These are phyloP conservation scores for Stegostoma tigrinum DNA, from an alignment of 2,113 vertebrate species.

Conservation along the genomic window DNA sequence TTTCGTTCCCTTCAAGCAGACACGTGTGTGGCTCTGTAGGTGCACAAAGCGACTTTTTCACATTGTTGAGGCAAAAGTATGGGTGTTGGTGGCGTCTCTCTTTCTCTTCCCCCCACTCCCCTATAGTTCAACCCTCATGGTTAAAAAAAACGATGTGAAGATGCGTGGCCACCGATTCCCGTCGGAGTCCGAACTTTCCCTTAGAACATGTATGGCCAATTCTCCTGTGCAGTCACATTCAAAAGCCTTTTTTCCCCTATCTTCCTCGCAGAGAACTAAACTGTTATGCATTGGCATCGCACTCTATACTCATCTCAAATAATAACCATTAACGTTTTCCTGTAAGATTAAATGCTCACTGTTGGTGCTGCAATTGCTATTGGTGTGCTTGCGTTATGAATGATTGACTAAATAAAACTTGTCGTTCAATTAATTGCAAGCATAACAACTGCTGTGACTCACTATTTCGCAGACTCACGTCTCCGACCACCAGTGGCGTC, in stretches of 20 bases:
- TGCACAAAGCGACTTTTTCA: background rate
- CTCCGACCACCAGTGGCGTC: background rate
- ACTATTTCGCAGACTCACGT: background rate
- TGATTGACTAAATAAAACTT: slow-evolving; percentile 24
- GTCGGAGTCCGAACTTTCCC: background rate
- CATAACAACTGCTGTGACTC: background rate
- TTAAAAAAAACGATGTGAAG: no score
- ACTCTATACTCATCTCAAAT: background rate
- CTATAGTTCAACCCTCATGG: background rate
- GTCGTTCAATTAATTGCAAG: background rate
- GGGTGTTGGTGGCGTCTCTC: no score
- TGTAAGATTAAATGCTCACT: background rate
- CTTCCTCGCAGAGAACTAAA: background rate
- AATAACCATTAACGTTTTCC: slow-evolving; percentile 17
- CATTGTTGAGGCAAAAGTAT: background rate
- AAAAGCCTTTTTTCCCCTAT: no score
- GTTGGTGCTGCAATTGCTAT: background rate
- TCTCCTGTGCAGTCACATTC: background rate
- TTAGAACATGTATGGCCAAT: background rate
- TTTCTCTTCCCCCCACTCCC: no score
- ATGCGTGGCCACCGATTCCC: background rate
- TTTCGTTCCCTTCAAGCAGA: background rate
- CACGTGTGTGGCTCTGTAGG: no score
- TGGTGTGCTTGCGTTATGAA: background rate
- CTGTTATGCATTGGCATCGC: background rate